These are phyloP conservation scores for Melierax canorus DNA, from an alignment of 2,113 vertebrate genomes.

Conservation along the genomic window DNA sequence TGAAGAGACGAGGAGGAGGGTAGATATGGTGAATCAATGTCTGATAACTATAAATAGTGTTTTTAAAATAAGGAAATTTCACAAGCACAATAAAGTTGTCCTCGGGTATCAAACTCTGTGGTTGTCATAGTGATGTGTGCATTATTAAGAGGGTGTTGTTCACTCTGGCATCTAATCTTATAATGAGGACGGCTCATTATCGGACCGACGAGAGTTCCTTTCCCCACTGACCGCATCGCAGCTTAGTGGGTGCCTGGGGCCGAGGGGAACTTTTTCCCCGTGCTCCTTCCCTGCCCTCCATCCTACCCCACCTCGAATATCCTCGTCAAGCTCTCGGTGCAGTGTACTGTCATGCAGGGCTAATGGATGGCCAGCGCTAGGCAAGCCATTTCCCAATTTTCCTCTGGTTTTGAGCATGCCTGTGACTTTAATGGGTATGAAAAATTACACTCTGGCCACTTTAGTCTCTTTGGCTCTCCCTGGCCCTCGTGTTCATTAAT, in stretches of 20 bases:
- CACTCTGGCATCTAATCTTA: conserved; percentile 67
- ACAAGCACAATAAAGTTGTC: conserved; percentile 65
- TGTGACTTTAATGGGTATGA: not conserved
- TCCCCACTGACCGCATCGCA: not conserved
- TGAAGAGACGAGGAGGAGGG: not conserved
- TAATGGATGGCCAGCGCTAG: not conserved
- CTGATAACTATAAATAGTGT: conserved; percentile 37
- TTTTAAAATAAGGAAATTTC: conserved; percentile 39
- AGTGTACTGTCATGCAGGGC: not conserved
- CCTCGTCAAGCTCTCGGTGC: not conserved
- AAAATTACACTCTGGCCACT: not conserved
- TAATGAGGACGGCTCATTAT: conserved; percentile 71
- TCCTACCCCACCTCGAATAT: not conserved
- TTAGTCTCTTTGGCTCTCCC: not conserved
- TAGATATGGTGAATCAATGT: not conserved
- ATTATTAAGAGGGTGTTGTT: conserved; percentile 75
- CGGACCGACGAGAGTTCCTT: not conserved
- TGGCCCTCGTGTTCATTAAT: not conserved
- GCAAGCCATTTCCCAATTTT: not conserved
- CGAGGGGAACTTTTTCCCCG: not conserved
- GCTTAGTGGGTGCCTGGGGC: not conserved
- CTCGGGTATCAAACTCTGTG: conserved; percentile 65
- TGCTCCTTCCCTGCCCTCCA: not conserved
- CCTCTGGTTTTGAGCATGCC: not conserved
- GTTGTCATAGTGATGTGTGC: conserved; percentile 80